These are phyloP conservation scores for Hippocampus comes DNA, from an alignment of 2,113 vertebrate genomes.

Conservation along the genomic window DNA sequence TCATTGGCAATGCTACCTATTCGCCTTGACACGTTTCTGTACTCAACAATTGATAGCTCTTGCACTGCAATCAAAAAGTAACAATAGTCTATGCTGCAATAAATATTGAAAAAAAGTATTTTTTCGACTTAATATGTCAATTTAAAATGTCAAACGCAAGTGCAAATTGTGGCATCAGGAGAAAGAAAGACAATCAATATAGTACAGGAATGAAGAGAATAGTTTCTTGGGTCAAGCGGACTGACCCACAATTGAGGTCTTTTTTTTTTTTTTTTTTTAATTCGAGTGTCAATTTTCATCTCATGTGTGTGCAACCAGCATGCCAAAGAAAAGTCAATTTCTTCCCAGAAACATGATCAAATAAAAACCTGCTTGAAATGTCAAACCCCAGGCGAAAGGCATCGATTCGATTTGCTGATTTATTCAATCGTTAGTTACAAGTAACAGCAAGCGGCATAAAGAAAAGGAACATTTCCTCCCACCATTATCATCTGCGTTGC, in stretches of 20 bases:
- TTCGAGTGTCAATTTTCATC: constrained; percentile 48
- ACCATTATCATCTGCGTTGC: neutral
- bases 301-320: constrained; percentile 29
- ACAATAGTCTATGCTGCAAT: neutral
- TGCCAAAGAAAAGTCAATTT: constrained; percentile 45
- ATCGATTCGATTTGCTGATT: constrained; percentile 47
- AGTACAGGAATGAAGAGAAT: neutral
- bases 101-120: neutral
- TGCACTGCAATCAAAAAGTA: neutral
- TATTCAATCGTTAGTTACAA: constrained; percentile 29
- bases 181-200: neutral
- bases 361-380: constrained; percentile 52
- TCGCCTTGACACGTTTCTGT: neutral
- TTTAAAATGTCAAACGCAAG: neutral
- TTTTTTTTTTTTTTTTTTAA: constrained; percentile 41
- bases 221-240: constrained; percentile 28
- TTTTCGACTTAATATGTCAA: neutral
- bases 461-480: constrained; percentile 29
- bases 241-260: constrained; percentile 24
- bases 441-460: constrained; percentile 4
- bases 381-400: constrained; percentile 30
- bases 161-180: neutral
- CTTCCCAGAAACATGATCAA: constrained; percentile 40
- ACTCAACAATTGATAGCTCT: neutral
- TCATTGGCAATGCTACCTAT: neutral